Evolutionary conservation across 2,888 invertebrate species (phyloP), one percentile per base, ranked within the genome.

Genomic region (Cabera pusaria): DNA sequence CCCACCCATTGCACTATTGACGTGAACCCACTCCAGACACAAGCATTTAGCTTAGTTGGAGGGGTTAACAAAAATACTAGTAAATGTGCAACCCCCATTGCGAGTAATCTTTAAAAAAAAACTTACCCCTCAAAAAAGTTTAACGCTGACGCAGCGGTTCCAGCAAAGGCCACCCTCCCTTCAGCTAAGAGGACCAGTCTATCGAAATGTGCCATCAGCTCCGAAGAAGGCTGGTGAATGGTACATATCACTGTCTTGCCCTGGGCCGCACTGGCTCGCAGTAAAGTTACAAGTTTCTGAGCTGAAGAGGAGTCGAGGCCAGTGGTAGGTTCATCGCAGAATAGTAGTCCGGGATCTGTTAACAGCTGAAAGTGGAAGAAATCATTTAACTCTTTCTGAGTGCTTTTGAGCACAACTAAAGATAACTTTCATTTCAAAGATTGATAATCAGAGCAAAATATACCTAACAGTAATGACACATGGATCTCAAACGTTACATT

Each of bases 261-360:
- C 51, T 92, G 92, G 1, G 90, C 90, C 0, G 95, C 93, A 70
- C 95, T 92, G 45, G 90, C 85, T 12, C 93, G 91, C 60, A 96
- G 90, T 29, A 94, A 90, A 3, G 90, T 87, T 36, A 96, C 93
- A 37, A 98, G 88, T 68, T 95, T 96, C 68, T 95, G 94, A 0
- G 98, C 98, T 68, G 97, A 97, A 62, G 93, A 97, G 0, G 97
- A 96, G 74, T 99, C 98, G 36, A 95, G 74, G 0, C 98, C 97
- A 0, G 98, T 98, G 0, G 98, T 98, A 3, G 98, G 98, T 69
- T 99, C 98, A 65, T 99, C 98, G 70, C 97, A 96, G 82, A 98
- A 98, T 20, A 99, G 83, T 17, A 99, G 90, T 0, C 95, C 93
- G 0, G 98, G 98, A 81, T 98, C 96, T 20, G 96, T 97, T 33